phyloP scores from a whole-genome alignment of 2,888 invertebrate species.

The Erebia epiphron region DNA sequence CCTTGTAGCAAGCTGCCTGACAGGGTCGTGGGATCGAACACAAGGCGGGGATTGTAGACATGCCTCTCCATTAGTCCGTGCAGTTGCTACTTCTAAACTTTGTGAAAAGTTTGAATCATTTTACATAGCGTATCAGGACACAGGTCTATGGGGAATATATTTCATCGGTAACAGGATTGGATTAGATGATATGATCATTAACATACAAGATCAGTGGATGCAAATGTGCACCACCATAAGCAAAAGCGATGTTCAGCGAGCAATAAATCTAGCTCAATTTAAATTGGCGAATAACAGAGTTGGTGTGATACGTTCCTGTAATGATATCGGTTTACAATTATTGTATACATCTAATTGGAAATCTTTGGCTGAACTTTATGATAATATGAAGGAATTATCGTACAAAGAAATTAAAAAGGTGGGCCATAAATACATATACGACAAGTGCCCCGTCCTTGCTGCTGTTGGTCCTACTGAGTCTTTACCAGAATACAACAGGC shows the following conservation, averaged over 20 bases:
- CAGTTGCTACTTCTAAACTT: conserved; percentile 51
- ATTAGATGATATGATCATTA: conserved; percentile 62
- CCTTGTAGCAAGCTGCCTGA: conserved; percentile 58
- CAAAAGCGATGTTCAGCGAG: conserved; percentile 57
- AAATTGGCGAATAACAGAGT: conserved; percentile 51
- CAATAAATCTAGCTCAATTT: conserved; percentile 55
- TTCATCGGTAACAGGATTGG: conserved; percentile 57
- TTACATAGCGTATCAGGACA: conserved; percentile 65
- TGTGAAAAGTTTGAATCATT: conserved; percentile 72
- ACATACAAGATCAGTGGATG: conserved; percentile 68
- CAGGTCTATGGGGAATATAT: conserved; percentile 77
- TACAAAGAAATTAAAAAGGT: conserved; percentile 41
- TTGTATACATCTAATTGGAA: conserved; percentile 54
- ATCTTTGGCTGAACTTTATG: conserved; percentile 42
- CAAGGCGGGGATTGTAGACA: conserved; percentile 56
- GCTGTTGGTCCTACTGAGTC: conserved; percentile 71
- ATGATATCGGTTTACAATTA: conserved; percentile 63
- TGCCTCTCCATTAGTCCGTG: conserved; percentile 55
- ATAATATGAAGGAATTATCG: conserved; percentile 34
- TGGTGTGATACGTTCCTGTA: conserved; percentile 56
- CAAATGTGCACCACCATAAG: conserved; percentile 56
- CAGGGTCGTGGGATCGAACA: conserved; percentile 68
- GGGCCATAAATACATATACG: conserved; percentile 60
- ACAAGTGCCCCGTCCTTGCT: conserved; percentile 68
- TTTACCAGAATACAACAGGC: conserved; percentile 65